Percentiles rank a stretch among this genome's conserved stretches.
Conservation (phyloP, 2,797 vertebrate species). For the Rousettus madagascariensis region DNA sequence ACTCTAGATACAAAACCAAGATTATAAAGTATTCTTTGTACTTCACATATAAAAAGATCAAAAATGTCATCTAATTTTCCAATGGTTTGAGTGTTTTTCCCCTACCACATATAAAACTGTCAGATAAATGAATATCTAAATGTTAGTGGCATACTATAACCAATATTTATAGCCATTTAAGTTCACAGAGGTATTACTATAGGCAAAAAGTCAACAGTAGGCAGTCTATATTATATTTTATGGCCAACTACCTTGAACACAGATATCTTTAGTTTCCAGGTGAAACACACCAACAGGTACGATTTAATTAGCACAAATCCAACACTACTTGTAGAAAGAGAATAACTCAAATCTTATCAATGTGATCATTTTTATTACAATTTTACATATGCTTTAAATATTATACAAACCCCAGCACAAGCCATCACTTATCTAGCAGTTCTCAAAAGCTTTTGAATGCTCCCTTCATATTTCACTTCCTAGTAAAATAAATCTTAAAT, state of each 20-base stretch:
- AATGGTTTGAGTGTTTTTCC: background rate
- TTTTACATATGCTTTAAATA: background rate
- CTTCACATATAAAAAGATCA: background rate
- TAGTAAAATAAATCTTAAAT: slow-evolving; percentile 34
- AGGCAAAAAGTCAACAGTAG: background rate
- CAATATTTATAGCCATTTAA: slow-evolving; percentile 7
- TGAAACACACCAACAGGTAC: background rate
- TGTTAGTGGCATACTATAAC: background rate
- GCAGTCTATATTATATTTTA: background rate
- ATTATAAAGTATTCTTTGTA: background rate
- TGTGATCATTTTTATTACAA: background rate
- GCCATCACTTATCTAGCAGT: background rate
- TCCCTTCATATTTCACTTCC: background rate
- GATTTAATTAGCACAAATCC: background rate
- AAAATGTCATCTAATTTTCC: background rate
- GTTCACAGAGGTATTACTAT: background rate
- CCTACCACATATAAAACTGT: background rate
- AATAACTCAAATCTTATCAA: slow-evolving; percentile 7
- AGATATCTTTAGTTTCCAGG: background rate
- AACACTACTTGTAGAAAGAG: background rate
- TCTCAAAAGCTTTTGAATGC: background rate
- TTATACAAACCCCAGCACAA: background rate
- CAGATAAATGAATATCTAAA: slow-evolving; percentile 16
- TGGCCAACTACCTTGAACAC: background rate
- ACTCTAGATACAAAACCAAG: background rate